Base-by-base conservation (phyloP, 2,888 invertebrate species). In the Drosophila imparisetae region DNA sequence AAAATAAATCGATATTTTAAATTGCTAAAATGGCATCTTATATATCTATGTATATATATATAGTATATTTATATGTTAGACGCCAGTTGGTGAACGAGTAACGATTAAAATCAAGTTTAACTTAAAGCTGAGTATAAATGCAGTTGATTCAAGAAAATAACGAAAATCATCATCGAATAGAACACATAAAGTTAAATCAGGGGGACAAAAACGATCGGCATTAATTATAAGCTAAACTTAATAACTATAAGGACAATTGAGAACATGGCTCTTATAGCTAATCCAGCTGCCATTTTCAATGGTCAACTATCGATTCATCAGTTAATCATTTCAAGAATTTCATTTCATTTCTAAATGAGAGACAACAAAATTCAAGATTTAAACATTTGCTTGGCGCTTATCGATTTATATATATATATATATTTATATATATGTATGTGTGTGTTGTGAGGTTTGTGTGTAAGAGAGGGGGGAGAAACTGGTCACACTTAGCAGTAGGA, bases 401-500 rank as follows among this genome's bases (percentile, higher is more conserved):
- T 38, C 34, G 36, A 57, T 53, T 36, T 10, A 11, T 42, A 15
- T 4, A 15, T 24, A 8, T 27, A 21, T 50, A n/a, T 13, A 21
- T 49, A 49, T 49, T 10, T 48, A 18, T 24, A 24, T 34, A 10
- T 21, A 18, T n/a, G 13, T 50, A 30, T n/a, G 13, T 52, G 11
- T 52, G 13, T 49, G 24, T 49, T 54, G 45, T 58, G 52, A 29
- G 21, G 27, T 24, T 32, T 70, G 48, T 45, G 38, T 18, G 15
- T n/a, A 34, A 0, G 11, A 6, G n/a, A 30, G 24, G 18, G 15
- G 6, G 27, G 27, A 15, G 36, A 13, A 7, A 13, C 8, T 24
- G 45, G 24, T 24, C 45, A 8, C 45, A 24, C 24, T 24, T 93
- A 95, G 92, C 95, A 96, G 89, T 95, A 96, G 24, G 96, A 96